Evolutionary conservation across 2,113 vertebrate species (phyloP).

Genomic region (Microcebus ravelobensis): DNA sequence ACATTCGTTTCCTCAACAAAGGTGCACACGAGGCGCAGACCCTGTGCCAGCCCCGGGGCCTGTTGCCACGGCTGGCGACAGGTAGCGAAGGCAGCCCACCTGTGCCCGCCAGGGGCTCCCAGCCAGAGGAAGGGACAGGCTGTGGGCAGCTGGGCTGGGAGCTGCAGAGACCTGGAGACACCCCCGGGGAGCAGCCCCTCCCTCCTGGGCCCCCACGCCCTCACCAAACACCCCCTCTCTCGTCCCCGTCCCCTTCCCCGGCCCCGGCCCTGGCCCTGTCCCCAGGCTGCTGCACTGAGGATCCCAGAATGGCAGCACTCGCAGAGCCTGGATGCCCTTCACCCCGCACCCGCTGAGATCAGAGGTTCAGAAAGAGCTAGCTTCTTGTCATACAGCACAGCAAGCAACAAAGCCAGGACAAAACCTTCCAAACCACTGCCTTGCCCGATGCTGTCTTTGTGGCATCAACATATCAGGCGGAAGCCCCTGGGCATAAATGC

Average conservation of each 20-base stretch:
- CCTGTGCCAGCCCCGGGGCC: not conserved
- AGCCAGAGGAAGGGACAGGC: not conserved
- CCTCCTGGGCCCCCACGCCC: not conserved
- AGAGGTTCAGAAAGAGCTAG: not conserved
- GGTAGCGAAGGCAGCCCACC: not conserved
- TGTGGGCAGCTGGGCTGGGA: not conserved
- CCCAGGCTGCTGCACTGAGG: not conserved
- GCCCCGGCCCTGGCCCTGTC: no score
- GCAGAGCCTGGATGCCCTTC: not conserved
- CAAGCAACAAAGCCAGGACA: not conserved
- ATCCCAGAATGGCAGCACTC: not conserved
- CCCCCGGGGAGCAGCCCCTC: not conserved
- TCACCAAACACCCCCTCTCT: not conserved
- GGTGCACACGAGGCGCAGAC: not conserved
- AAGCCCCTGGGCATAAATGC: not conserved
- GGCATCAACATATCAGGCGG: not conserved
- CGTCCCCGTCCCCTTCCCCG: not conserved
- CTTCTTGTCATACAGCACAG: not conserved
- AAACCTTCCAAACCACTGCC: not conserved
- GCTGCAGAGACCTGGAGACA: not conserved
- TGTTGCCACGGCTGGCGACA: not conserved
- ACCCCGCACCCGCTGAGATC: not conserved
- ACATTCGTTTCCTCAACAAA: not conserved
- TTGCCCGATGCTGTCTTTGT: not conserved
- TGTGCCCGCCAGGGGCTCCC: not conserved